Percentiles rank a stretch among this genome's conserved stretches.
These are phyloP conservation scores for Nomada flava DNA, from an alignment of 2,888 invertebrate species.

Conservation along the genomic window DNA sequence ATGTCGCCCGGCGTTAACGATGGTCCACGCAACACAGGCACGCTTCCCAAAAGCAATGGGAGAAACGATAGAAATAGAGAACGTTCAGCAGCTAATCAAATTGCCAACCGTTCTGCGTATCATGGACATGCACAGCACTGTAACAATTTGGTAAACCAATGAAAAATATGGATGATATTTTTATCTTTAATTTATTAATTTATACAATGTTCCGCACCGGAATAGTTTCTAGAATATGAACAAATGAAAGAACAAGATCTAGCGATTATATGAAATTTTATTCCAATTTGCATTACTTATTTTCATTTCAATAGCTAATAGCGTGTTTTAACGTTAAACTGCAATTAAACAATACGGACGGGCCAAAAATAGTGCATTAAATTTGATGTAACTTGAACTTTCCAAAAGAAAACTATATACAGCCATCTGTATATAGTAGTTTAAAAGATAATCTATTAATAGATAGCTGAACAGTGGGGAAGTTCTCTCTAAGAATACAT, in stretches of 20 bases:
- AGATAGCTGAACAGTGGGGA: constrained; percentile 74
- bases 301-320: not conserved
- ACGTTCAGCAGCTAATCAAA: constrained; percentile 72
- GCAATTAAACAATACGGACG: not conserved
- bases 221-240: not conserved
- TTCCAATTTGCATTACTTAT: not conserved
- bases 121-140: constrained; percentile 72
- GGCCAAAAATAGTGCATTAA: constrained; percentile 18
- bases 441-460: constrained; percentile 72
- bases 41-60: constrained; percentile 81
- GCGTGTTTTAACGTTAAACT: constrained; percentile 5
- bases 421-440: constrained; percentile 54
- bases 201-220: not conserved
- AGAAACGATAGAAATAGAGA: constrained; percentile 79
- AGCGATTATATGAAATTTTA: not conserved
- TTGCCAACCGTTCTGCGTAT: constrained; percentile 62
- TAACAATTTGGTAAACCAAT: constrained; percentile 78
- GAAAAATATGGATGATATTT: constrained; percentile 29
- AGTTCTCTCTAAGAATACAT: constrained; percentile 81
- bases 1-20: constrained; percentile 80
- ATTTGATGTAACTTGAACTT: constrained; percentile 55
- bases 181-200: constrained; percentile 12
- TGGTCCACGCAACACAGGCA: constrained; percentile 78
- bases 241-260: not conserved
- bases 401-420: constrained; percentile 55